Evolutionary conservation across 2,113 vertebrate genomes (phyloP).

Genomic region (Aviceda subcristata): DNA sequence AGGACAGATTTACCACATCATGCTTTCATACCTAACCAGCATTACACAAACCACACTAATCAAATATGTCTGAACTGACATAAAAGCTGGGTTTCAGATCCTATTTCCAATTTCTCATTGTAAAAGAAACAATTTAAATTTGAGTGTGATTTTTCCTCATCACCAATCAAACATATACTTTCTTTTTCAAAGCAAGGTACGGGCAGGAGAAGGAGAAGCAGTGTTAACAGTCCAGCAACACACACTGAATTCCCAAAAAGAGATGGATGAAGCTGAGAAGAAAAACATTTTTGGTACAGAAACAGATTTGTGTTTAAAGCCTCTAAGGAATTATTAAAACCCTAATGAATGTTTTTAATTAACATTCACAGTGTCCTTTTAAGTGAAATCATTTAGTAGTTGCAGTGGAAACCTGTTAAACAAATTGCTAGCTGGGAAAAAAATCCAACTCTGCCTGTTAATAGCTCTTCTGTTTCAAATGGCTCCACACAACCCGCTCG

Average conservation of each 20-base stretch:
- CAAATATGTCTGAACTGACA: background rate
- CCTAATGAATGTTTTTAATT: slow-evolving; percentile 58
- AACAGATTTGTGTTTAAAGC: slow-evolving; percentile 28
- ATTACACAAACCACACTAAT: background rate
- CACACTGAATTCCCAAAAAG: background rate
- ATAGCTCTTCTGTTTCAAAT: background rate
- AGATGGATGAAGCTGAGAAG: background rate
- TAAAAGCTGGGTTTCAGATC: background rate
- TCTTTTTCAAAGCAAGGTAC: background rate
- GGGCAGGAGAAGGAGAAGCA: background rate
- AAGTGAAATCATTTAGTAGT: slow-evolving; percentile 19
- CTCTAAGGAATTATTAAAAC: slow-evolving; percentile 49
- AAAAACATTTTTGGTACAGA: slow-evolving; percentile 30
- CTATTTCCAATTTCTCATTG: background rate
- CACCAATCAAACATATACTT: background rate
- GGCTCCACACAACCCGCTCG: background rate
- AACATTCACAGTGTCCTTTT: slow-evolving; percentile 31
- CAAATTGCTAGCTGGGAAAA: slow-evolving; percentile 26
- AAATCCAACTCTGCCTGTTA: background rate
- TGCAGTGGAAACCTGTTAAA: slow-evolving; percentile 32
- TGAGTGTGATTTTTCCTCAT: background rate
- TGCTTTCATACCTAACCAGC: background rate
- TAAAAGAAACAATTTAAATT: background rate
- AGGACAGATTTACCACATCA: background rate
- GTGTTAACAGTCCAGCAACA: background rate